A percentile compares a stretch with the other conserved stretches of the same genome.
These are phyloP conservation scores for Bos indicus DNA, from an alignment of 2,113 vertebrate genomes.

Conservation along the genomic window DNA sequence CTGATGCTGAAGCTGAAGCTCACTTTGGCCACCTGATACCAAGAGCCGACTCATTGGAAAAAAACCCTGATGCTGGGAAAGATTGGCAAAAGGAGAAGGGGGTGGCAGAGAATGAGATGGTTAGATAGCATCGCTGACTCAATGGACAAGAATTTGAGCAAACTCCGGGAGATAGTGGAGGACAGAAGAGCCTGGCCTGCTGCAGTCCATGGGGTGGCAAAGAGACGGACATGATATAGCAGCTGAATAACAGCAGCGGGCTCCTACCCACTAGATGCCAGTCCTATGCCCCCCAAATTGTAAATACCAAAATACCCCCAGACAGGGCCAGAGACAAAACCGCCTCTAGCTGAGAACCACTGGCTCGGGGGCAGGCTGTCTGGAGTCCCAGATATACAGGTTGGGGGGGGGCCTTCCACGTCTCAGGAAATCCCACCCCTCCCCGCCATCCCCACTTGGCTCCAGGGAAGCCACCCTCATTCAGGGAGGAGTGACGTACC, in stretches of 20 bases:
- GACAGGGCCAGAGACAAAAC: not conserved
- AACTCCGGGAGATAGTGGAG: not conserved
- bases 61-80: not conserved
- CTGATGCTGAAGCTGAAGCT: not conserved
- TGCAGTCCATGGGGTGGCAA: not conserved
- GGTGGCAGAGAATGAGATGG: not conserved
- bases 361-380: not conserved
- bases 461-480: not conserved
- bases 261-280: not conserved
- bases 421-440: not conserved
- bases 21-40: not conserved
- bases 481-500: not conserved
- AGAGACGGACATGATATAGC: not conserved
- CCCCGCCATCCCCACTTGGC: rapidly evolving
- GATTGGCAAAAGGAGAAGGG: not conserved
- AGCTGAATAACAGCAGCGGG: not conserved
- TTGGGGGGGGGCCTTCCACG: rapidly evolving
- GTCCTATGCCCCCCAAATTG: not conserved
- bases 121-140: not conserved
- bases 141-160: not conserved
- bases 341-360: not conserved
- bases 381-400: not conserved
- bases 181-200: not conserved
- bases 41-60: not conserved
- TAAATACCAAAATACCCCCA: not conserved